phyloP scores from a whole-genome alignment of 2,888 invertebrate genomes.

The Hirtodrosophila confusa region DNA sequence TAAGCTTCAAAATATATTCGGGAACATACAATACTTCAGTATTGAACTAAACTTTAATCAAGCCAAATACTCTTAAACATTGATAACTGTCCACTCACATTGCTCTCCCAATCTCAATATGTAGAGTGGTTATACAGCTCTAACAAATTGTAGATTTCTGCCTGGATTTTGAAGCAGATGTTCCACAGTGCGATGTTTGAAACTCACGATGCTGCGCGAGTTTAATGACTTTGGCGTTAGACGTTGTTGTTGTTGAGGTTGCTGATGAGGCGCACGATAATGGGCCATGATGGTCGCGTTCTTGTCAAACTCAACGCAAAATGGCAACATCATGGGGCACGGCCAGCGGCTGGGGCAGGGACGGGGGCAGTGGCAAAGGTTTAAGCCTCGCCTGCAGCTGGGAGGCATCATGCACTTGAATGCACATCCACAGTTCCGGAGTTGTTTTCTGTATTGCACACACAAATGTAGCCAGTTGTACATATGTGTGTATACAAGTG shows the following conservation, averaged over 20 bases:
- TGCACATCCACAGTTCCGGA: slow-evolving; percentile 69
- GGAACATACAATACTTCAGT: too few species aligned
- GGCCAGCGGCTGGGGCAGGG: slow-evolving; percentile 2
- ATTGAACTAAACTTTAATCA: too few species aligned
- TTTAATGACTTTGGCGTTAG: slow-evolving; percentile 78
- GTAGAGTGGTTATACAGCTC: too few species aligned
- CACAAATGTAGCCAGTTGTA: background rate
- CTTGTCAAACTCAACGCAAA: slow-evolving; percentile 74
- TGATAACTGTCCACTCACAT: too few species aligned
- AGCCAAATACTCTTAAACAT: too few species aligned
- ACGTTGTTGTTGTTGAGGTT: slow-evolving; percentile 48
- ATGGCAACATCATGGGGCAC: slow-evolving; percentile 45
- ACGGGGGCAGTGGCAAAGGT: slow-evolving; percentile 32
- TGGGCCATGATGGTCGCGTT: slow-evolving; percentile 73
- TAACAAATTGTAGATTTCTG: too few species aligned
- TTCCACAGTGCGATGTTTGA: slow-evolving; percentile 24
- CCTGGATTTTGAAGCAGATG: background rate
- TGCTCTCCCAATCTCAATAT: too few species aligned
- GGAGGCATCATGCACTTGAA: slow-evolving; percentile 52
- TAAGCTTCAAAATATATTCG: too few species aligned
- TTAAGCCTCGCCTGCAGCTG: slow-evolving; percentile 29
- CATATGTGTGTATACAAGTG: slow-evolving; percentile 49
- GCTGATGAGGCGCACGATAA: slow-evolving; percentile 71
- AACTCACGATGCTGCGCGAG: slow-evolving; percentile 62
- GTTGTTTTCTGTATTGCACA: slow-evolving; percentile 23